phyloP scores from a whole-genome alignment of 1,140 invertebrate species.

The Leguminivora glycinivorella region DNA sequence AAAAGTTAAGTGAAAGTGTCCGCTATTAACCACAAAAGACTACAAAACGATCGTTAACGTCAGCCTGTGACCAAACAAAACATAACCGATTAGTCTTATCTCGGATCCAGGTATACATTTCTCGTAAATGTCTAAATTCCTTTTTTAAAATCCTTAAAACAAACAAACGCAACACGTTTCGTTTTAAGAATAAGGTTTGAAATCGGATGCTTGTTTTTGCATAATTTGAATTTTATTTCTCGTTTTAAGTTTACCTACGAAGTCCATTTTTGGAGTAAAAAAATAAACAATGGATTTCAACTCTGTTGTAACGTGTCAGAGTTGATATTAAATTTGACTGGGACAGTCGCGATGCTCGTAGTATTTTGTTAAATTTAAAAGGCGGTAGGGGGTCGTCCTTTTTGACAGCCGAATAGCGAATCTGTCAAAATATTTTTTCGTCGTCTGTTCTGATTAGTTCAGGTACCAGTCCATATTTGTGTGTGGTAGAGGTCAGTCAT shows the following conservation, averaged over 20 bases:
- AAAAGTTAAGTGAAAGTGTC: slow-evolving; percentile 43
- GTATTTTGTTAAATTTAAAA: slow-evolving; percentile 10
- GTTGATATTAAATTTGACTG: not conserved
- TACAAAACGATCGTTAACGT: slow-evolving; percentile 52
- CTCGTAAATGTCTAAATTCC: slow-evolving; percentile 63
- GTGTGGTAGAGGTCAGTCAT: slow-evolving; percentile 32
- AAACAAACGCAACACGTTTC: slow-evolving; percentile 25
- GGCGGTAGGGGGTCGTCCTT: slow-evolving; percentile 38
- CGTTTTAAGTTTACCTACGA: not conserved
- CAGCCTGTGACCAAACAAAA: slow-evolving; percentile 61
- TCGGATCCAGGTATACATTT: slow-evolving; percentile 63
- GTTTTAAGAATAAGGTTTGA: not conserved
- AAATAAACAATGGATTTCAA: not conserved
- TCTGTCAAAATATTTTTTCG: slow-evolving; percentile 43
- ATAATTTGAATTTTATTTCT: slow-evolving; percentile 16
- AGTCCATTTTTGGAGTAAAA: not conserved
- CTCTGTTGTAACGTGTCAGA: not conserved
- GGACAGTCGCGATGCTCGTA: not conserved
- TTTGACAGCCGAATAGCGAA: slow-evolving; percentile 42
- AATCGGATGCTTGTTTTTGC: not conserved
- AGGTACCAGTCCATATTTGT: slow-evolving; percentile 42
- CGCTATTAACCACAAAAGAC: slow-evolving; percentile 31
- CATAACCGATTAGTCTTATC: slow-evolving; percentile 72
- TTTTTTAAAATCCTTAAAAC: slow-evolving; percentile 30
- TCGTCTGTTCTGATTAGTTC: slow-evolving; percentile 44